Conservation (phyloP, 2,113 vertebrate genomes). For the Chlorodrepanis virens region DNA sequence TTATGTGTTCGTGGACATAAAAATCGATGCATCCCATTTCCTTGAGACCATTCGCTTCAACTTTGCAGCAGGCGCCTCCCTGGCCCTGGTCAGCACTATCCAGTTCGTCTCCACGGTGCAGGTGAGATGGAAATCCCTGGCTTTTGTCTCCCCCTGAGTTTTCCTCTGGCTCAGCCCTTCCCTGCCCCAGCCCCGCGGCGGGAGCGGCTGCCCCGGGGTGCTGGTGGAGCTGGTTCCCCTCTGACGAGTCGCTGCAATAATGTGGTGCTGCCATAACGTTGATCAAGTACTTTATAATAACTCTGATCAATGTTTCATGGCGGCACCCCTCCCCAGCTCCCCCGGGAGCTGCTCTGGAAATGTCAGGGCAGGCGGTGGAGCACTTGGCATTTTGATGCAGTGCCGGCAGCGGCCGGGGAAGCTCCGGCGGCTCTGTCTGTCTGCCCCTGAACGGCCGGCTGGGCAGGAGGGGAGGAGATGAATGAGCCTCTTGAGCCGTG, state of each 20-base stretch:
- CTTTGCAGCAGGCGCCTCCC: constrained; percentile 76
- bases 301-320: constrained; percentile 62
- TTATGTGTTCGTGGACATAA: constrained; percentile 97
- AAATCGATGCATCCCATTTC: constrained; percentile 91
- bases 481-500: constrained; percentile 49
- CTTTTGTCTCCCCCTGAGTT: not conserved
- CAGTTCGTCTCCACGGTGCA: constrained; percentile 95
- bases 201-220: not conserved
- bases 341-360: constrained; percentile 51
- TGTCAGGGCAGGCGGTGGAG: constrained; percentile 58
- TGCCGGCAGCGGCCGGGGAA: constrained; percentile 14
- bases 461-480: constrained; percentile 43
- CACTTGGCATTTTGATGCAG: constrained; percentile 54
- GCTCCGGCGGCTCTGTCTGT: constrained; percentile 38
- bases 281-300: constrained; percentile 56
- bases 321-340: constrained; percentile 34
- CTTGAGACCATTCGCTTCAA: constrained; percentile 91
- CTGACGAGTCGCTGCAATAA: not conserved
- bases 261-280: constrained; percentile 1
- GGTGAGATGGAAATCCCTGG: constrained; percentile 66
- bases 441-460: constrained; percentile 20
- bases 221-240: not conserved
- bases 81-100: constrained; percentile 96
- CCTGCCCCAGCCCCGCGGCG: rapidly evolving
- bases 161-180: not conserved